phyloP scores from a whole-genome alignment of 1,140 invertebrate genomes.

The Helicoverpa armigera region DNA sequence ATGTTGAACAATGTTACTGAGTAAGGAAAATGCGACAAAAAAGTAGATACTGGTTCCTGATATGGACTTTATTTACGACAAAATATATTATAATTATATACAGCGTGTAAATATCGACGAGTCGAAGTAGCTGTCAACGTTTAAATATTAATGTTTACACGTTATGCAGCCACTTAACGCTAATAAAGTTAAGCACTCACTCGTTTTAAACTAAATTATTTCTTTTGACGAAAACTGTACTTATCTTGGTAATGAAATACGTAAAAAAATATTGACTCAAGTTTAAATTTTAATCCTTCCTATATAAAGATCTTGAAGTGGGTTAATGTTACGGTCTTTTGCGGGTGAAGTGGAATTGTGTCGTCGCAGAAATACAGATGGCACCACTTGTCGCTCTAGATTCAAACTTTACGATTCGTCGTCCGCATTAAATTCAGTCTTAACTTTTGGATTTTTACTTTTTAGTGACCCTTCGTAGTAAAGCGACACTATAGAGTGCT shows the following conservation, averaged over 20 bases:
- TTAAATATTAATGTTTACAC: slow-evolving; percentile 7
- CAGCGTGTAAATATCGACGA: background rate
- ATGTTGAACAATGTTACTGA: background rate
- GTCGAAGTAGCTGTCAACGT: background rate
- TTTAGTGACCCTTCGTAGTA: slow-evolving; percentile 70
- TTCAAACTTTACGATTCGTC: slow-evolving; percentile 62
- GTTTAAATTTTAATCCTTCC: no score
- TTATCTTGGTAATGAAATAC: no score
- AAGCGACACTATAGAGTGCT: slow-evolving; percentile 90
- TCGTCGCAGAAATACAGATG: background rate
- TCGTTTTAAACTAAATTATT: slow-evolving; percentile 1
- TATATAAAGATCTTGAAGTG: no score
- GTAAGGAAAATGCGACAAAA: background rate
- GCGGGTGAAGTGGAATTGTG: background rate
- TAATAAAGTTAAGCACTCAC: background rate
- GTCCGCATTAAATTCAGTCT: slow-evolving; percentile 62
- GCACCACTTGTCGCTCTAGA: background rate
- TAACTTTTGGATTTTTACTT: slow-evolving; percentile 63
- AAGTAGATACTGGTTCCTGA: background rate
- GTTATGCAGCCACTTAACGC: background rate
- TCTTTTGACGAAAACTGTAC: background rate
- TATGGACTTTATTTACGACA: slow-evolving; percentile 2
- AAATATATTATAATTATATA: slow-evolving; percentile 16
- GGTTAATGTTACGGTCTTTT: background rate
- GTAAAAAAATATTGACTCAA: no score